phyloP scores from a whole-genome alignment of 2,797 vertebrate species.

The Fistularia tabacaria region DNA sequence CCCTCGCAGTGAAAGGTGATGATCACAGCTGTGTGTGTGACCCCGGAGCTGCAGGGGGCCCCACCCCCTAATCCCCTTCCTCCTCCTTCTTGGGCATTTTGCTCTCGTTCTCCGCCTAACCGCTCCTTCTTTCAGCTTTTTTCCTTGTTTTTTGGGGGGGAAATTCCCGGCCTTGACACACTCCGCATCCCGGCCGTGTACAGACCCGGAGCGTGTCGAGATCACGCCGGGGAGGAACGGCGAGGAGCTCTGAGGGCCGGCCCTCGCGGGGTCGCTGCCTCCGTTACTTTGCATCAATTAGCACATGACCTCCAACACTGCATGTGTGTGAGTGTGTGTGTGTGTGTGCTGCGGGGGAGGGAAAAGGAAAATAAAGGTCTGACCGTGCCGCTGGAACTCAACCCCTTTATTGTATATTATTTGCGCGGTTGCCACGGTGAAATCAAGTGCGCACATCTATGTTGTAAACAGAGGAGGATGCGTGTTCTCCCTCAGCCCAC shows the following conservation, averaged over 20 bases:
- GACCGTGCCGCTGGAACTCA: slow-evolving; percentile 26
- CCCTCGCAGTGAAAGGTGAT: slow-evolving; percentile 63
- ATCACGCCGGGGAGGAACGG: background rate
- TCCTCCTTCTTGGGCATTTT: slow-evolving; percentile 23
- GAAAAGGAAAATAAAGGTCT: slow-evolving; percentile 25
- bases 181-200: background rate
- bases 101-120: slow-evolving; percentile 9
- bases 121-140: slow-evolving; percentile 1
- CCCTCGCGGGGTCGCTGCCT: slow-evolving; percentile 60
- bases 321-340: slow-evolving; percentile 24
- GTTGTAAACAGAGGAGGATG: too few relatives aligned
- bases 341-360: slow-evolving; percentile 40
- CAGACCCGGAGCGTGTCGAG: too few relatives aligned
- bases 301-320: slow-evolving; percentile 71
- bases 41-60: slow-evolving; percentile 54
- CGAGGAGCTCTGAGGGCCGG: slow-evolving; percentile 22
- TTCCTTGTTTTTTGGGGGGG: slow-evolving; percentile 12
- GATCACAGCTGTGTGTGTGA: slow-evolving; percentile 69
- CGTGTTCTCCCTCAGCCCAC: too few relatives aligned
- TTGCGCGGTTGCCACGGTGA: background rate
- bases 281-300: slow-evolving; percentile 75
- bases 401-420: slow-evolving; percentile 14
- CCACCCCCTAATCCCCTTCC: slow-evolving; percentile 43
- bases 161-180: background rate
- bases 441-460: too few relatives aligned